A percentile compares a stretch with the other conserved stretches of the same genome.
Conservation (phyloP, 2,797 vertebrate species). For the Hemibagrus guttatus region DNA sequence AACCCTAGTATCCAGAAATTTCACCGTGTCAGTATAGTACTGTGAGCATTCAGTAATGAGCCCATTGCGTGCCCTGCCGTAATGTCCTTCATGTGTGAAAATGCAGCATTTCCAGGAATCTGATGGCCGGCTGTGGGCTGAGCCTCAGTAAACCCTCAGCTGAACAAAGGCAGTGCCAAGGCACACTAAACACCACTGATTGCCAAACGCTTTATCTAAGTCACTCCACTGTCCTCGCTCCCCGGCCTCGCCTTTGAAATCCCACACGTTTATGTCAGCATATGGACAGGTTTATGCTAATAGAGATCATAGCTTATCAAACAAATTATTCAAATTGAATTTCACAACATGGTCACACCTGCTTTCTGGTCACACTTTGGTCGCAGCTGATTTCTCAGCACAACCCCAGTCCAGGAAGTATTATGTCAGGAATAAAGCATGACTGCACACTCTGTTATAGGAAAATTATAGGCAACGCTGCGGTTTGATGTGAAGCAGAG, state of each 20-base stretch:
- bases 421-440: not conserved
- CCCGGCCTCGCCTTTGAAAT: not conserved
- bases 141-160: constrained; percentile 7
- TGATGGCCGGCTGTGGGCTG: not conserved
- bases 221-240: not conserved
- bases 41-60: not conserved
- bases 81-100: not conserved
- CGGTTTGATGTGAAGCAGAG: not conserved
- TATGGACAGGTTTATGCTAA: not conserved
- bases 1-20: not conserved
- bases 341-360: not conserved
- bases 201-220: not conserved
- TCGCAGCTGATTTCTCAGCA: not conserved
- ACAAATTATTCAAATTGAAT: not conserved
- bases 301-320: not conserved
- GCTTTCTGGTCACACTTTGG: not conserved
- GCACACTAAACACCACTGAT: not conserved
- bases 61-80: not conserved
- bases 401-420: not conserved
- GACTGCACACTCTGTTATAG: not conserved
- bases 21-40: not conserved
- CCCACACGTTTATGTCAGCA: too few relatives aligned
- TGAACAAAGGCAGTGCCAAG: not conserved
- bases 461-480: not conserved
- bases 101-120: constrained; percentile 1